Base-by-base conservation (phyloP, 2,797 vertebrate genomes). In the Chaetophractus vellerosus region DNA sequence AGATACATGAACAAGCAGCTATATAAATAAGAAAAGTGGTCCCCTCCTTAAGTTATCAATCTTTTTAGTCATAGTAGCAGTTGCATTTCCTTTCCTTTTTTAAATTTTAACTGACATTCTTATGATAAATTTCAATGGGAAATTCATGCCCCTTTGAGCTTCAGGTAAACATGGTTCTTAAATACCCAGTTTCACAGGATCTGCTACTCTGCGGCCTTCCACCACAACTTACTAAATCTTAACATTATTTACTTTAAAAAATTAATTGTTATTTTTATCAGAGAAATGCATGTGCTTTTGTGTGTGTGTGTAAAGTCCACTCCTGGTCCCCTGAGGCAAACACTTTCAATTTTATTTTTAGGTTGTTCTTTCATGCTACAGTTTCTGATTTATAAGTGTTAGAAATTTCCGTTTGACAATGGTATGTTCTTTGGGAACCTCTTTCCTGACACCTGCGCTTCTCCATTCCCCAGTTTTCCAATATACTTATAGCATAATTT, bases 181-280 rank as follows among this genome's bases (percentile, higher is more conserved):
- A 19, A 26, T 9, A n/a, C 4, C 15, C 28, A 31, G 0, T 79
- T 71, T 38, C 55, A 76, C 6, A 38, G 19, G 18, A 31, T 16
- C n/a, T 11, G 26, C 10, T 59, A 2, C 3, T 55, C 2, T 48
- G 21, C 4, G 14, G 18, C 2, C 24, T 5, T 0, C 3, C 19
- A n/a, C 2, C 80, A n/a, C 7, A 66, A 33, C 59, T 72, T n/a
- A 23, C 6, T 84, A 57, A 72, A 48, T 59, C 5, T 71, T 63
- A 48, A 57, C 18, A 55, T 33, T 38, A 26, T 48, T 38, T n/a
- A 4, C 12, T 18, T 72, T 86, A 28, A 9, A 48, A 57, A 57
- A 50, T 23, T 24, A 57, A 50, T 23, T 24, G 26, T 52, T 57
- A 9, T 68, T 50, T 64, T 93, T 45, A 89, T 85, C 23, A 57